Evolutionary conservation across 2,888 invertebrate species (phyloP).

Genomic region (Drosophila percnosoma): DNA sequence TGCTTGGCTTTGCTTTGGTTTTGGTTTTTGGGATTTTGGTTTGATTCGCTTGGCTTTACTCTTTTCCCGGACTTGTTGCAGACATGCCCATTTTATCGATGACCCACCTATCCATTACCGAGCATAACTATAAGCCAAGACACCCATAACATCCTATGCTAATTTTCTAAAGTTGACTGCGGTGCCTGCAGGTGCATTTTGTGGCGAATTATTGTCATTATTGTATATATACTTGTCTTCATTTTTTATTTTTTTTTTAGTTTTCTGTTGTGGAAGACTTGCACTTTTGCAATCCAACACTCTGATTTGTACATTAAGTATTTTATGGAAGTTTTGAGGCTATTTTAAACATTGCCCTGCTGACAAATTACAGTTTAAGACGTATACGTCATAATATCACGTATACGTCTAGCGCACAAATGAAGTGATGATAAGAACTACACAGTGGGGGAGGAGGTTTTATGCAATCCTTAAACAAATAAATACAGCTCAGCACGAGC

Average conservation of each 20-base stretch:
- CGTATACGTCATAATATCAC: conserved; percentile 53
- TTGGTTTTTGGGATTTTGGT: conserved; percentile 12
- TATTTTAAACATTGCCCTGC: conserved; percentile 43
- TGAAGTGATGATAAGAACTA: conserved; percentile 20
- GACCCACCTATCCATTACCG: conserved; percentile 57
- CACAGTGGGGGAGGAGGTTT: not conserved
- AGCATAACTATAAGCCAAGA: conserved; percentile 32
- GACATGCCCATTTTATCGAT: conserved; percentile 65
- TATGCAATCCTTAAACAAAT: not conserved
- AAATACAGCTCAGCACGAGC: not conserved
- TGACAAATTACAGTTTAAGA: conserved; percentile 41
- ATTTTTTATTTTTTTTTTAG: conserved; percentile 21
- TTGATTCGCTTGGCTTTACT: conserved; percentile 36
- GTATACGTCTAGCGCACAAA: conserved; percentile 46
- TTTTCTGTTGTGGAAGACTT: conserved; percentile 1
- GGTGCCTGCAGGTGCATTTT: conserved; percentile 80
- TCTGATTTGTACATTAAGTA: conserved; percentile 12
- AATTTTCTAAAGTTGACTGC: conserved; percentile 41
- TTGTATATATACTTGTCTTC: conserved; percentile 44
- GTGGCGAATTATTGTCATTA: conserved; percentile 79
- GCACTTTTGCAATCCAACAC: conserved; percentile 34
- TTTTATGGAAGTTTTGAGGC: conserved; percentile 50
- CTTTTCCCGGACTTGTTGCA: conserved; percentile 41
- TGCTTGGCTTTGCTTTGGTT: conserved; percentile 6
- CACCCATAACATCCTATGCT: conserved; percentile 47